phyloP scores from a whole-genome alignment of 2,113 vertebrate genomes.

The Telmatochromis brichardi region DNA sequence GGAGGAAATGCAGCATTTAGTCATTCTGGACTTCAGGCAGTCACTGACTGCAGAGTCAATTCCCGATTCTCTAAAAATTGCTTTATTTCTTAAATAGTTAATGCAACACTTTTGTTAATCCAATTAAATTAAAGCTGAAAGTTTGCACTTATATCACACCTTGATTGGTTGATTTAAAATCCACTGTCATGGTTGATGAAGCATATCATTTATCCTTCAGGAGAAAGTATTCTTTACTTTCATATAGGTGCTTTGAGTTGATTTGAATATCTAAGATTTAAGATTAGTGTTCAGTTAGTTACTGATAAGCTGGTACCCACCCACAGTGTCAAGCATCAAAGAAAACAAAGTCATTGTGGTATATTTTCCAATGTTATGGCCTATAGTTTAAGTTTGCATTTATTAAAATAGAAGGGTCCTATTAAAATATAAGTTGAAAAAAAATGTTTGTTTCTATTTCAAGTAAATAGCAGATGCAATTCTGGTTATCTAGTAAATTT shows the following conservation, averaged over 20 bases:
- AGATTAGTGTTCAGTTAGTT: background rate
- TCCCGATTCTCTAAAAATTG: background rate
- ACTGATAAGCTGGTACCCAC: background rate
- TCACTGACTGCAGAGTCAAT: background rate
- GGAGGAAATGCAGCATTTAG: background rate
- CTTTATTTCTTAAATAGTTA: background rate
- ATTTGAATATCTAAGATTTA: background rate
- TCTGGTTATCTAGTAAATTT: background rate
- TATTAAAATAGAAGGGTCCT: background rate
- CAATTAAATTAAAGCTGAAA: background rate
- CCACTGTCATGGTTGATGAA: background rate
- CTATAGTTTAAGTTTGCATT: background rate
- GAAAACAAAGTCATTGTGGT: background rate
- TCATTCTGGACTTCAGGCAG: background rate
- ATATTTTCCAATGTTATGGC: background rate
- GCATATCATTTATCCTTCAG: background rate
- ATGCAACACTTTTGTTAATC: background rate
- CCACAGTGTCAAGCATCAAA: background rate
- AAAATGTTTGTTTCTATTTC: background rate
- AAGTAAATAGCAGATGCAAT: background rate
- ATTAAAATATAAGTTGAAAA: rapidly evolving
- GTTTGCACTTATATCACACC: background rate
- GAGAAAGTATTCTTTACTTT: background rate
- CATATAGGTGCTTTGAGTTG: background rate
- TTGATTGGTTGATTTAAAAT: background rate